phyloP scores from a whole-genome alignment of 2,888 invertebrate genomes.

The Plemyria rubiginata region DNA sequence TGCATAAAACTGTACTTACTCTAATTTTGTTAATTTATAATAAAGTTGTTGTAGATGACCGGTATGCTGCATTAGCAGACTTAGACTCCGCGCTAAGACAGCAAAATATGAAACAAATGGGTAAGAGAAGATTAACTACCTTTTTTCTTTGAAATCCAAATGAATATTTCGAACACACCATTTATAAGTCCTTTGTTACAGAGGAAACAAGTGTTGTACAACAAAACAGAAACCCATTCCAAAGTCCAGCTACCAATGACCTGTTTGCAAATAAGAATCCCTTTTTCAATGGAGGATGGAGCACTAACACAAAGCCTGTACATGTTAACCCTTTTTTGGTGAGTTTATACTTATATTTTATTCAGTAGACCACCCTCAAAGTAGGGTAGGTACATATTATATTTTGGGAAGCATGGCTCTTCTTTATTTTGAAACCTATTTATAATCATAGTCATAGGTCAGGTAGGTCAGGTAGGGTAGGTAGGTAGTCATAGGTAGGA shows the following conservation, averaged over 20 bases:
- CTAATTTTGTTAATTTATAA: background rate
- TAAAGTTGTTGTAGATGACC: conserved; percentile 87
- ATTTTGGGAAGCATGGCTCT: no score
- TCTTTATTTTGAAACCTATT: no score
- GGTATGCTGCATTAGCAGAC: conserved; percentile 98
- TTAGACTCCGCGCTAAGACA: conserved; percentile 91
- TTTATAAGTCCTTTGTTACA: conserved; percentile 52
- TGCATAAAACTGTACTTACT: background rate
- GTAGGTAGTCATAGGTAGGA: no score
- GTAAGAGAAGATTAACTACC: conserved; percentile 47
- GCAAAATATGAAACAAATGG: conserved; percentile 81
- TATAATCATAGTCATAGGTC: no score
- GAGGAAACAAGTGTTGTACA: conserved; percentile 66
- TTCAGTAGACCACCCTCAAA: background rate
- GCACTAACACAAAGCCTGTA: conserved; percentile 57
- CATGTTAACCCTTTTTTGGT: conserved; percentile 79
- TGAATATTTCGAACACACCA: background rate
- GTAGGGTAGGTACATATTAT: no score
- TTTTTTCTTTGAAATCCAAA: background rate
- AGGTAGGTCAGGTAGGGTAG: no score
- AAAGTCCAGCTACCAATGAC: conserved; percentile 74
- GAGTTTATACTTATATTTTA: conserved; percentile 40
- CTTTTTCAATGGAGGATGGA: conserved; percentile 78
- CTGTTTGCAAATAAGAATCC: conserved; percentile 76
- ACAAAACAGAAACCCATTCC: conserved; percentile 79